Base-by-base conservation (phyloP, 53 echinoderm and acorn worm genomes). In the Patiria pectinifera region DNA sequence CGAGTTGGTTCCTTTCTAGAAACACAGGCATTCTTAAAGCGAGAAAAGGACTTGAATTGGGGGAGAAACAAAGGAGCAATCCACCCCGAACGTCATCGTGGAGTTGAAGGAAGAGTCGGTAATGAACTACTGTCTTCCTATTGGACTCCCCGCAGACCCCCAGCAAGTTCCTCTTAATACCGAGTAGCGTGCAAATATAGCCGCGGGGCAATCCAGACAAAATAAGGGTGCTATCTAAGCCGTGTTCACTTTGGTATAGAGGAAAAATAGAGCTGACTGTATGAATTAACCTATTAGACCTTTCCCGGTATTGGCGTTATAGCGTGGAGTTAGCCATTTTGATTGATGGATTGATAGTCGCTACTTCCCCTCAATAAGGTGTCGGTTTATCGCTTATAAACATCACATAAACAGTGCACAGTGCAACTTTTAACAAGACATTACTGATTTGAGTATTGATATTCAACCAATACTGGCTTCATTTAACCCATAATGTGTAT, bases 181-280 rank as follows among this genome's bases (percentile, higher is more conserved):
- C 71, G 71, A 45, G 49, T 70, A 7, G 75, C 86, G 75, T 13
- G 86, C 71, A 75, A 24, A 49, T 4, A 78, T 78, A 15, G 86
- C 86, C 86, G 72, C 86, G n/a, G 86, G 86, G 70, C 4, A 71
- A 75, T 12, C 24, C 71, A 24, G n/a, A 2, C 45, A 49, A 45
- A 86, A 48, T 21, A 70, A 21, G 43, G 35, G 21, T 11, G 49
- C 53, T n/a, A 43, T 43, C 6, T 48, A 69, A 53, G 6, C 70
- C 49, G 75, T 48, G 23, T 23, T 74, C 74, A 70, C 8, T 11
- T 47, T 61, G 4, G 61, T 26, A 35, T 35, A 18, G 45, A 88
- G 88, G 60, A 78, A 77, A 88, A 88, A 88, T 88, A 88, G 15
- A 78, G 78, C 88, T 88, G 77, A 88, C 78, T 88, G 60, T 61